phyloP scores from a whole-genome alignment of 2,797 vertebrate species.

The Mormyrops boulengeri region DNA sequence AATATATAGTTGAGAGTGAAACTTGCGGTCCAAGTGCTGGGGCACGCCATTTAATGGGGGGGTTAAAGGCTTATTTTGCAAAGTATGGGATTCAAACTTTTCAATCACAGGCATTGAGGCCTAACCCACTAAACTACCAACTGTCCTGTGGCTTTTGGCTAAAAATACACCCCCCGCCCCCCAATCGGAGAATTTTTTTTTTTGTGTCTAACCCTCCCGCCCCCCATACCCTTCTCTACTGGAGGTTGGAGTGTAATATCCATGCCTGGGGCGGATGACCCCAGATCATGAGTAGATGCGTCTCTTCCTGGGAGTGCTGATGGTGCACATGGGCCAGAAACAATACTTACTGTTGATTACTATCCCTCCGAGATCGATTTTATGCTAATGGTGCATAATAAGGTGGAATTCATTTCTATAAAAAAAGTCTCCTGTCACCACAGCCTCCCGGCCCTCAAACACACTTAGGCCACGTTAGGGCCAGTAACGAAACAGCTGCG shows the following conservation, averaged over 20 bases:
- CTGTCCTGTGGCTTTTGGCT: neutral
- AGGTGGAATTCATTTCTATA: neutral
- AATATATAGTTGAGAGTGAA: neutral
- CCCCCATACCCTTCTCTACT: neutral
- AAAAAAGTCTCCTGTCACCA: neutral
- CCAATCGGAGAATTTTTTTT: neutral
- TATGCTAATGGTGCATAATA: slow-evolving; percentile 3
- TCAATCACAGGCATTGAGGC: neutral
- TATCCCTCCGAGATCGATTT: neutral
- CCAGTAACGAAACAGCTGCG: neutral
- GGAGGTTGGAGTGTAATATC: neutral
- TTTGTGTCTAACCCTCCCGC: neutral
- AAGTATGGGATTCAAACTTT: neutral
- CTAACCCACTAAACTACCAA: neutral
- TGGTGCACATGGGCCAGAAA: neutral
- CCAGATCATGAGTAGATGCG: neutral
- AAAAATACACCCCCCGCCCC: too few species aligned
- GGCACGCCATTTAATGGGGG: neutral
- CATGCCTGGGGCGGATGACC: neutral
- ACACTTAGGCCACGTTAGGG: too few species aligned
- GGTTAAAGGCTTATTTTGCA: neutral
- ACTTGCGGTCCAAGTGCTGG: neutral
- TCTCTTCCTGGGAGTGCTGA: neutral
- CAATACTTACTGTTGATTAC: neutral
- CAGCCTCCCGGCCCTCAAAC: neutral